These are phyloP conservation scores for Beris morrisii DNA, from an alignment of 2,888 invertebrate species.

Conservation along the genomic window DNA sequence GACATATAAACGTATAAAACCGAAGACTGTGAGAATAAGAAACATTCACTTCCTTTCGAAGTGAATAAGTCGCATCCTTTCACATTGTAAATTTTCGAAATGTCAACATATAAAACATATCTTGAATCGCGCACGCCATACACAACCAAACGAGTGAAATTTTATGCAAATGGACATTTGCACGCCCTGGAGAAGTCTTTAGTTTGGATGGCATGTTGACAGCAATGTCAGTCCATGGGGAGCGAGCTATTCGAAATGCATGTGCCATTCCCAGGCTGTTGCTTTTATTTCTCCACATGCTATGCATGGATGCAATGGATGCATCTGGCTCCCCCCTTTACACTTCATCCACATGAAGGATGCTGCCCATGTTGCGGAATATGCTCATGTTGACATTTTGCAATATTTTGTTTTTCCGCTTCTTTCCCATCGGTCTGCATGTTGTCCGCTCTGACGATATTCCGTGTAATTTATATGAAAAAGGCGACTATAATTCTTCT, in stretches of 20 bases:
- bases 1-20: too few relatives aligned
- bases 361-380: too few relatives aligned
- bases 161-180: constrained; percentile 41
- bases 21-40: not conserved
- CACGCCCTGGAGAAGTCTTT: constrained; percentile 40
- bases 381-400: too few relatives aligned
- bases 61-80: not conserved
- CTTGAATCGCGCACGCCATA: not conserved
- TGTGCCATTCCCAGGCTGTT: constrained; percentile 32
- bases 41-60: not conserved
- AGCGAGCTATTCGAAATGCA: constrained; percentile 2
- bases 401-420: too few relatives aligned
- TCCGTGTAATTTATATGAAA: too few relatives aligned
- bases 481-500: too few relatives aligned
- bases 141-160: constrained; percentile 30
- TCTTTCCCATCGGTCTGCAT: too few relatives aligned
- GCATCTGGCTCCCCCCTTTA: too few relatives aligned
- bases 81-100: constrained; percentile 32
- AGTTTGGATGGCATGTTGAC: constrained; percentile 40
- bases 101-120: constrained; percentile 34
- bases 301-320: constrained; percentile 9
- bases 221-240: constrained; percentile 34
- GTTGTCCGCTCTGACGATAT: too few relatives aligned
- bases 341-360: too few relatives aligned
- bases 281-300: constrained; percentile 12